Conservation (phyloP, 1,140 invertebrate genomes). For the Bombus difficillimus region DNA sequence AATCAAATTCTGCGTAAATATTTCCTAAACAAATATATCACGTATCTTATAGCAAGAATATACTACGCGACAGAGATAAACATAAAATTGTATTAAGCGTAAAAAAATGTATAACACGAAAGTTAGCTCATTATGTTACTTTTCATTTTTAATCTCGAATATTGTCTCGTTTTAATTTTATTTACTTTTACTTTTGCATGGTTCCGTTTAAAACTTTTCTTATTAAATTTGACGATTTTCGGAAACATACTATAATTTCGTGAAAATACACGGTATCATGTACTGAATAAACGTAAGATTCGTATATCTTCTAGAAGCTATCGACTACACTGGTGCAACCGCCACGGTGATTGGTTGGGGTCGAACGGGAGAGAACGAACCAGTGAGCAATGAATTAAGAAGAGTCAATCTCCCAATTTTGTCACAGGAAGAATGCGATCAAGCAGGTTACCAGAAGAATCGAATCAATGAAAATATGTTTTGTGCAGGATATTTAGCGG, state of each 20-base stretch:
- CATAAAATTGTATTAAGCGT: no score
- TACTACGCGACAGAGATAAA: no score
- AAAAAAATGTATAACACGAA: no score
- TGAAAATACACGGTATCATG: not conserved
- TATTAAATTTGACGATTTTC: not conserved
- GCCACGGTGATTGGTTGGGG: slow-evolving; percentile 91
- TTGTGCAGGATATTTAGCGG: slow-evolving; percentile 89
- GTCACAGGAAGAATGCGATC: slow-evolving; percentile 83
- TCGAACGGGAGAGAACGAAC: slow-evolving; percentile 85
- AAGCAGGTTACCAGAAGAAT: slow-evolving; percentile 82
- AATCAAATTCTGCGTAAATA: not conserved
- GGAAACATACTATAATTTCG: not conserved
- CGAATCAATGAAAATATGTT: slow-evolving; percentile 89
- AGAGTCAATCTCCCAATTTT: slow-evolving; percentile 86
- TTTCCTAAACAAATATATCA: no score
- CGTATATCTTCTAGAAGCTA: slow-evolving; percentile 76
- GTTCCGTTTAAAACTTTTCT: no score
- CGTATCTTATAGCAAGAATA: not conserved
- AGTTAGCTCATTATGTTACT: no score
- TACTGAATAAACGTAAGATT: not conserved
- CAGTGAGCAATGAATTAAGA: slow-evolving; percentile 84
- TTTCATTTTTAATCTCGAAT: no score
- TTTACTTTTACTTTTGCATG: not conserved
- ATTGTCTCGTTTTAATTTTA: not conserved
- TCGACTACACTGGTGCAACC: slow-evolving; percentile 85